phyloP scores from a whole-genome alignment of 2,888 invertebrate genomes.

The Itoplectis maculator region DNA sequence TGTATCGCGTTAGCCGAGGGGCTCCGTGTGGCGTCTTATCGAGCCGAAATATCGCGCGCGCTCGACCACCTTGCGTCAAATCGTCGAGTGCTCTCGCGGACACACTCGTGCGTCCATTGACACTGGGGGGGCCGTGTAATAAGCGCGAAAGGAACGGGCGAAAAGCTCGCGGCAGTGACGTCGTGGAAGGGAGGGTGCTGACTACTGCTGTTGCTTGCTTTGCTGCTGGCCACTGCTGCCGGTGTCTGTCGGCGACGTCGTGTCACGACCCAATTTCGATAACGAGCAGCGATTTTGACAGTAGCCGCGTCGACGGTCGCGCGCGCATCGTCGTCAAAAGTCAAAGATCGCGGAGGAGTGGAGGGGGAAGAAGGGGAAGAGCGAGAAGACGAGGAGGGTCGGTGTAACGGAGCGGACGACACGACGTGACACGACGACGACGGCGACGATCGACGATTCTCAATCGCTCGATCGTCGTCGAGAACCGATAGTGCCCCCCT shows the following conservation, averaged over 20 bases:
- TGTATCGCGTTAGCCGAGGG: neutral
- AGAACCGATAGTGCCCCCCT: neutral
- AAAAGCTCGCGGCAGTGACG: constrained; percentile 18
- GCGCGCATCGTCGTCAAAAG: constrained; percentile 70
- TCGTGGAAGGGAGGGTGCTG: neutral
- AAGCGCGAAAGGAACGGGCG: constrained; percentile 30
- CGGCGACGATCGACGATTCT: constrained; percentile 14
- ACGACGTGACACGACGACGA: neutral
- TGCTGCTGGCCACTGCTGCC: too few species aligned
- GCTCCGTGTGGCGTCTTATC: constrained; percentile 11
- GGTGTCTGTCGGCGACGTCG: constrained; percentile 46
- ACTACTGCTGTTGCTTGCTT: too few species aligned
- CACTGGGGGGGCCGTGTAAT: constrained; percentile 33
- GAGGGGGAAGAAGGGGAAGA: neutral
- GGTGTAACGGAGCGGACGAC: constrained; percentile 49
- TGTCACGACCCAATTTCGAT: constrained; percentile 70
- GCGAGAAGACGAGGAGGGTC: too few species aligned
- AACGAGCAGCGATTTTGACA: constrained; percentile 71
- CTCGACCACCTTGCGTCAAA: constrained; percentile 64
- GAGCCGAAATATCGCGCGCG: neutral
- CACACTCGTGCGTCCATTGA: constrained; percentile 51
- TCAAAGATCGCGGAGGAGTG: constrained; percentile 69
- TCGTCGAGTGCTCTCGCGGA: constrained; percentile 39
- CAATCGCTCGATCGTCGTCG: constrained; percentile 10
- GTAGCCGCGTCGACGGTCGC: constrained; percentile 64